These are phyloP conservation scores for Xerus rutilus DNA, from an alignment of 2,797 vertebrate genomes.

Conservation along the genomic window DNA sequence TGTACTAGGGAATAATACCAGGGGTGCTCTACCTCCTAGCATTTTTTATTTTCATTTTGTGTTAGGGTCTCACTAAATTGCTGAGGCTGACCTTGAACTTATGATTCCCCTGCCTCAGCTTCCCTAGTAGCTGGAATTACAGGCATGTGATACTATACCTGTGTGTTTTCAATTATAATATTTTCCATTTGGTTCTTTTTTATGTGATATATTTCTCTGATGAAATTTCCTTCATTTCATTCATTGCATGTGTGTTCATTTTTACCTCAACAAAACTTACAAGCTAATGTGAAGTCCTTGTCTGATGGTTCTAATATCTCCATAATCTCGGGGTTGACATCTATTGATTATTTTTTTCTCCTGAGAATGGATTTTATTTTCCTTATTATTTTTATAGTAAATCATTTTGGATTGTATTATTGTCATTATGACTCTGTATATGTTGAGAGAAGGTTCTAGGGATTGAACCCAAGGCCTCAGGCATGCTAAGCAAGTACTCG, in stretches of 20 bases:
- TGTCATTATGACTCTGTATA: neutral
- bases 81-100: neutral
- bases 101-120: neutral
- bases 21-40: neutral
- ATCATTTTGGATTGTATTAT: constrained; percentile 5
- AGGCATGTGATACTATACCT: neutral
- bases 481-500: neutral
- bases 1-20: too few relatives aligned
- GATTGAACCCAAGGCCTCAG: neutral
- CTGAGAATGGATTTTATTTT: neutral
- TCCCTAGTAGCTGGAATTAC: neutral
- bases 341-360: neutral
- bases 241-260: neutral
- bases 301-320: neutral
- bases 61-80: neutral
- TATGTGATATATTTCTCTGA: neutral
- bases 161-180: neutral
- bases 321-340: neutral
- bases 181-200: neutral
- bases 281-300: neutral
- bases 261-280: neutral
- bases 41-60: neutral
- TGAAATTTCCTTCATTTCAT: neutral
- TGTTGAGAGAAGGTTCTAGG: neutral
- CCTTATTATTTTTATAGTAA: constrained; percentile 1